Evolutionary conservation across 2,888 invertebrate genomes (phyloP).

Genomic region (Agonopterix subpropinquella): DNA sequence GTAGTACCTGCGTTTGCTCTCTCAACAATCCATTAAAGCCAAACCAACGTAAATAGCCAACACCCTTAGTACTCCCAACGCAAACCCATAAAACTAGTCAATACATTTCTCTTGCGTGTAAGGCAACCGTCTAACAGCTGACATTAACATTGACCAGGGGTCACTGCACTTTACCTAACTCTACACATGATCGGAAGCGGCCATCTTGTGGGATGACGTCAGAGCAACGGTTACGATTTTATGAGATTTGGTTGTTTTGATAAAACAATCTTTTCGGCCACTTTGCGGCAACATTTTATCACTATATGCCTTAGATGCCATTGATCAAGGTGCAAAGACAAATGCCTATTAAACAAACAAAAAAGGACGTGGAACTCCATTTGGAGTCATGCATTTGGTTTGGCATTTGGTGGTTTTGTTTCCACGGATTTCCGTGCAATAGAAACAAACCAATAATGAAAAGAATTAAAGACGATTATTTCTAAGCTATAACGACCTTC

Average conservation of each 20-base stretch:
- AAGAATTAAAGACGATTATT: no score
- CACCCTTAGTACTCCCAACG: not conserved
- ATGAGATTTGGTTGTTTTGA: constrained; percentile 12
- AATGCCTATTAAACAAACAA: no score
- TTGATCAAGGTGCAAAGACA: no score
- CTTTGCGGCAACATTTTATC: no score
- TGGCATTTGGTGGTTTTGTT: no score
- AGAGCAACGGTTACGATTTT: constrained; percentile 25
- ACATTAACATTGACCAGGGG: constrained; percentile 57
- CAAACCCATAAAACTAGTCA: constrained; percentile 12
- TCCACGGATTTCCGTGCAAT: no score
- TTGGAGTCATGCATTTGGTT: no score
- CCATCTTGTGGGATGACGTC: constrained; percentile 50
- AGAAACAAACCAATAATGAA: no score
- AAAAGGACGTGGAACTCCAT: no score
- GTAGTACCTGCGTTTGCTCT: not conserved
- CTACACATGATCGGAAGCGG: constrained; percentile 36
- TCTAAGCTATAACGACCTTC: no score
- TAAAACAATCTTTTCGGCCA: not conserved
- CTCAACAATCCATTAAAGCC: constrained; percentile 9
- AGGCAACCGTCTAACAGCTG: constrained; percentile 38
- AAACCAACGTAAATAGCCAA: constrained; percentile 10
- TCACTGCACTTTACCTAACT: constrained; percentile 53
- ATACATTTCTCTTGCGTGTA: constrained; percentile 22
- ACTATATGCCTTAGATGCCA: no score